Evolutionary conservation across 2,113 vertebrate species (phyloP), one percentile per base, ranked within the genome.

Genomic region (Saccopteryx leptura): DNA sequence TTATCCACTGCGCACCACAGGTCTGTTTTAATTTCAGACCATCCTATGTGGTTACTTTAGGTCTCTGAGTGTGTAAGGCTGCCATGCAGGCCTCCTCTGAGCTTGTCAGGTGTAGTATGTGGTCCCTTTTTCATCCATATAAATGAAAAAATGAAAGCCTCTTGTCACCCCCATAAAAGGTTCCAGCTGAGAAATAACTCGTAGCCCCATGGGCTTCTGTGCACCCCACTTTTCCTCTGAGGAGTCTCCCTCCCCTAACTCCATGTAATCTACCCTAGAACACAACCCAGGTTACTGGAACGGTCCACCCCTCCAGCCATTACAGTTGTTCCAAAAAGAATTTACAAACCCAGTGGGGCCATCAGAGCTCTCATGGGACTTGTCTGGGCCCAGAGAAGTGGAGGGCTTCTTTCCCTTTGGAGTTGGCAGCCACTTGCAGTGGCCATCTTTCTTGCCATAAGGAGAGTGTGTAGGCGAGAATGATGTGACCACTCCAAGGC

Each of bases 201-300:
- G n/a, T 11, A 46, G 9, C 50, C 39, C 18, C 19, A 0, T 0
- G 21, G 66, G 31, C 46, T 31, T 5, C 4, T 0, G 6, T 9
- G 48, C 60, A 19, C 14, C 68, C 24, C 26, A 19, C 58, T 69
- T 33, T 65, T 85, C 68, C 33, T 48, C 39, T 9, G 21, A 15
- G 28, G n/a, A 79, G 33, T 19, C 19, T 6, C 33, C 14, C 24
- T 18, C 18, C 11, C 19, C 19, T 4, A 1, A n/a, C 28, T 66
- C 48, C 5, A 1, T 0, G 9, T 2, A 0, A 9, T 63, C 76
- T 13, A 12, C 7, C 24, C 10, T 3, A 74, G 39, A 9, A 72
- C 0, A 4, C 39, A 50, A 1, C 10, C n/a, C 19, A 4, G 46
- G 28, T 17, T 46, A 28, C 9, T 4, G 33, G 75, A 50, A 69